phyloP scores from a whole-genome alignment of 2,113 vertebrate genomes.

The Diglossa brunneiventris region DNA sequence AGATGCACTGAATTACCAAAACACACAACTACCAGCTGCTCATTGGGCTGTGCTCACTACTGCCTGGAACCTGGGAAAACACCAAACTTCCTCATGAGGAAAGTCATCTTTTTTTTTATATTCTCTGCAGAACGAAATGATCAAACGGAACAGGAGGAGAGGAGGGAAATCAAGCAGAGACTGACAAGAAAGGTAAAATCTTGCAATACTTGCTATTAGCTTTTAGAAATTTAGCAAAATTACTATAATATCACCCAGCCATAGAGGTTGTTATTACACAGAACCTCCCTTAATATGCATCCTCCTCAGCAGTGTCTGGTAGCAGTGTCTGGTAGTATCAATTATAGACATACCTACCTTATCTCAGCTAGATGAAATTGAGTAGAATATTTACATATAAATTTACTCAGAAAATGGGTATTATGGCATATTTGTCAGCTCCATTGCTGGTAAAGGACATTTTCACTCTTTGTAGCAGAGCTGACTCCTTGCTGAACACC shows the following conservation, averaged over 20 bases:
- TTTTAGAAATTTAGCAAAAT: neutral
- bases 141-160: constrained; percentile 94
- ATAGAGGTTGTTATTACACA: neutral
- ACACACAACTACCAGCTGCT: neutral
- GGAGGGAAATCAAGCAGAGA: constrained; percentile 94
- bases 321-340: neutral
- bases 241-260: neutral
- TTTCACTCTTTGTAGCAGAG: neutral
- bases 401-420: neutral
- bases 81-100: neutral
- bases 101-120: constrained; percentile 32
- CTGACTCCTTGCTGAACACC: neutral
- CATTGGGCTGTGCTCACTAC: neutral
- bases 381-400: neutral
- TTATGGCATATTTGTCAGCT: neutral
- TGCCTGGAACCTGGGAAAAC: neutral
- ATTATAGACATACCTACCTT: neutral
- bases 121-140: constrained; percentile 89
- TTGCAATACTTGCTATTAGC: neutral
- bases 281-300: neutral
- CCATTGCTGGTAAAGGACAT: neutral
- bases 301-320: neutral
- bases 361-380: neutral
- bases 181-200: constrained; percentile 91
- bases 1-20: neutral